phyloP scores from a whole-genome alignment of 2,888 invertebrate genomes.

The Scrobipalpa costella region DNA sequence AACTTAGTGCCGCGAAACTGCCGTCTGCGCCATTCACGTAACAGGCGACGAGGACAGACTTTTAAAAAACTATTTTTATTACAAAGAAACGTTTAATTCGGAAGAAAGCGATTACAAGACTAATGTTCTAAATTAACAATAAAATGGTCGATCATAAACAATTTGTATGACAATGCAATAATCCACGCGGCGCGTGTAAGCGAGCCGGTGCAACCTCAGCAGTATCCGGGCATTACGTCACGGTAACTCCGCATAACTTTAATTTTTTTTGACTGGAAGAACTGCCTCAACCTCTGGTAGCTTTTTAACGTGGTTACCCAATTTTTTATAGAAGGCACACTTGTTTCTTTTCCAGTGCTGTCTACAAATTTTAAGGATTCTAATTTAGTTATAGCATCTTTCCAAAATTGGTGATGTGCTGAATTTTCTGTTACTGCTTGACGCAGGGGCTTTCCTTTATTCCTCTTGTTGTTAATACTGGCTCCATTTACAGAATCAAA shows the following conservation, averaged over 20 bases:
- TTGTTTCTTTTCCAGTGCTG: background rate
- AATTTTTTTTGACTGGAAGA: background rate
- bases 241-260: constrained; percentile 10
- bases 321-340: background rate
- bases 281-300: background rate
- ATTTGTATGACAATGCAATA: too few relatives aligned
- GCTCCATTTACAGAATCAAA: constrained; percentile 23
- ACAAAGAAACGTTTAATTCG: too few relatives aligned
- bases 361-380: background rate
- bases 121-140: too few relatives aligned
- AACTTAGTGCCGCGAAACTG: too few relatives aligned
- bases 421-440: background rate
- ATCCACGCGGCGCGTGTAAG: too few relatives aligned
- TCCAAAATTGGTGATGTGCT: background rate
- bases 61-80: too few relatives aligned
- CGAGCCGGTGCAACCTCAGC: too few relatives aligned
- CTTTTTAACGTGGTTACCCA: constrained; percentile 1
- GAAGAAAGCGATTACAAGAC: too few relatives aligned
- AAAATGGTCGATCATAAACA: too few relatives aligned
- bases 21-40: too few relatives aligned
- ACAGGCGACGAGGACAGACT: too few relatives aligned
- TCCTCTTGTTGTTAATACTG: background rate
- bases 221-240: too few relatives aligned
- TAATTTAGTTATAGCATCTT: background rate
- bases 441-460: constrained; percentile 7